These are phyloP conservation scores for Pseudobourletiella spinata DNA, from an alignment of 1,140 invertebrate genomes.

Conservation along the genomic window DNA sequence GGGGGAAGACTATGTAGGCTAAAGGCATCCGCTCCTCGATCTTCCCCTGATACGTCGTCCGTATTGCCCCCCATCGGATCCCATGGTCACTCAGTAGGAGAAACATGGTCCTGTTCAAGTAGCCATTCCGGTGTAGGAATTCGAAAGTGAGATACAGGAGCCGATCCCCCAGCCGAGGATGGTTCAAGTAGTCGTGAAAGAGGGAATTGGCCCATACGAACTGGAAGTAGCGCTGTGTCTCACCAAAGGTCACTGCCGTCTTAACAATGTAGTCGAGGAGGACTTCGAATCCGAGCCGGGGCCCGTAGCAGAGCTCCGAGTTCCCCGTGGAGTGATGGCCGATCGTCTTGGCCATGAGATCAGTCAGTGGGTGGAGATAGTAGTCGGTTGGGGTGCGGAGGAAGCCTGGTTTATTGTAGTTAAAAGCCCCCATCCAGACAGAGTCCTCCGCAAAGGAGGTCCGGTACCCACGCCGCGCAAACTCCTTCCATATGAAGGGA, in stretches of 20 bases:
- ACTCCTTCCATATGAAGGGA: conserved; percentile 71
- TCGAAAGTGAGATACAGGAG: conserved; percentile 32
- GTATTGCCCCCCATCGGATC: conserved; percentile 69
- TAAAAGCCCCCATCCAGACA: conserved; percentile 40
- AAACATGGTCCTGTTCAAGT: conserved; percentile 49
- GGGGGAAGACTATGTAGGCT: conserved; percentile 26
- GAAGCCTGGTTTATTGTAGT: conserved; percentile 42
- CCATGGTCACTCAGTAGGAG: conserved; percentile 89
- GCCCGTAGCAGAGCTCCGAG: conserved; percentile 29
- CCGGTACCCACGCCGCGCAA: conserved; percentile 56
- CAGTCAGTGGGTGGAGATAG: conserved; percentile 40
- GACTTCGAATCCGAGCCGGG: conserved; percentile 26
- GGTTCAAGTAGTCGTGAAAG: conserved; percentile 36
- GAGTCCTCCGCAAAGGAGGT: conserved; percentile 71
- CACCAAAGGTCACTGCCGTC: conserved; percentile 8
- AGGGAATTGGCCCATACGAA: conserved; percentile 35
- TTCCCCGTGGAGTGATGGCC: conserved; percentile 27
- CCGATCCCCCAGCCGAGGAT: conserved; percentile 33
- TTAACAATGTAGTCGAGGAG: conserved; percentile 32
- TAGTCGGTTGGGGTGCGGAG: conserved; percentile 40
- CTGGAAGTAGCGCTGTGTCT: conserved; percentile 26
- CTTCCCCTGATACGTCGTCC: conserved; percentile 39
- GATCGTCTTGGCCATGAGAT: conserved; percentile 21
- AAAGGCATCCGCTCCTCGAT: conserved; percentile 35
- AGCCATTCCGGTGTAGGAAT: conserved; percentile 11